Evolutionary conservation across 2,797 vertebrate genomes (phyloP).

Genomic region (Chlorospingus semifuscus): DNA sequence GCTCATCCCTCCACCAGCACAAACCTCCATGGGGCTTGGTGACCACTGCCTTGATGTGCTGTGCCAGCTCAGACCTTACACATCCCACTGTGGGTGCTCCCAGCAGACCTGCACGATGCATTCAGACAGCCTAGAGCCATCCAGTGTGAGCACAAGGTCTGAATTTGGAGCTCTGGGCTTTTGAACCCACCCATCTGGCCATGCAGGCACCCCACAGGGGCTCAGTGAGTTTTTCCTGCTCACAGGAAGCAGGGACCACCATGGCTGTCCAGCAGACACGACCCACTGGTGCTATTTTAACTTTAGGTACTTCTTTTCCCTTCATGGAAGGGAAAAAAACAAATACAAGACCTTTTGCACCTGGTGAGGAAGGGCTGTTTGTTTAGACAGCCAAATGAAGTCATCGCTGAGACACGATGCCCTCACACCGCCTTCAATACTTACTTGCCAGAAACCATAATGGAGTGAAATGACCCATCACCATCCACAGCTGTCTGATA

Average conservation of each 20-base stretch:
- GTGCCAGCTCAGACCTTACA: not conserved
- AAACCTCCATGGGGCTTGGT: not conserved
- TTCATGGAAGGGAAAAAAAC: not conserved
- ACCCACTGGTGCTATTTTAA: not conserved
- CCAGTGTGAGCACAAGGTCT: not conserved
- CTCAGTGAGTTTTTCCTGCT: not conserved
- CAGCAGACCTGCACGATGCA: not conserved
- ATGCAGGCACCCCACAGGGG: accelerated
- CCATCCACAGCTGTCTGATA: conserved; percentile 38
- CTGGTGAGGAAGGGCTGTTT: conserved; percentile 42
- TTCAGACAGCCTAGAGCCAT: not conserved
- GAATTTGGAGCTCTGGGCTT: not conserved
- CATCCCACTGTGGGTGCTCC: not conserved
- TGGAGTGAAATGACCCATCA: conserved; percentile 64
- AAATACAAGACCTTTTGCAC: conserved; percentile 43
- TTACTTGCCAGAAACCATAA: conserved; percentile 53
- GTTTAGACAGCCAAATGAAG: conserved; percentile 63
- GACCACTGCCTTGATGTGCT: not conserved
- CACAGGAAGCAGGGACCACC: not conserved
- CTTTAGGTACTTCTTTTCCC: conserved; percentile 34
- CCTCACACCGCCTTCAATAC: conserved; percentile 23
- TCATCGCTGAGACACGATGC: conserved; percentile 43
- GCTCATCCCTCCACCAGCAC: not conserved
- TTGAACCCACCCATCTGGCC: not conserved
- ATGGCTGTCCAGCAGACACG: not conserved